Evolutionary conservation across 2,113 vertebrate genomes (phyloP).

Genomic region (Lanius collurio): DNA sequence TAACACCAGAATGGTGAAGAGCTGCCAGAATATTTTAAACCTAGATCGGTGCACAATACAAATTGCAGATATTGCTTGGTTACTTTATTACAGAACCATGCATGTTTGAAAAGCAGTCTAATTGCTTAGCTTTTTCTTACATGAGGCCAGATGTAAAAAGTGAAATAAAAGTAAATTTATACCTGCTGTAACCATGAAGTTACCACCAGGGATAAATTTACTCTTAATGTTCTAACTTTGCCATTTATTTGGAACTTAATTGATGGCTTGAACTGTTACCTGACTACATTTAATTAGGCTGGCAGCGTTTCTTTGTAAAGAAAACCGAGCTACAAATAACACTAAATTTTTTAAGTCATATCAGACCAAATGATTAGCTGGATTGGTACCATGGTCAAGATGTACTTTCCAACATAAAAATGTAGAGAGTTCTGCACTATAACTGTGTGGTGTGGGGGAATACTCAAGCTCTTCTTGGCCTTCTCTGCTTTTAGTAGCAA

Average conservation of each 20-base stretch:
- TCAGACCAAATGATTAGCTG: background rate
- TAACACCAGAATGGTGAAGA: background rate
- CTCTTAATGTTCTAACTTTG: background rate
- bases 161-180: background rate
- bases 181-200: background rate
- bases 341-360: background rate
- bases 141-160: background rate
- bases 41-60: background rate
- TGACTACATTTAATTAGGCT: slow-evolving; percentile 1
- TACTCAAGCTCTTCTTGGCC: background rate
- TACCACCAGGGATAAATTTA: background rate
- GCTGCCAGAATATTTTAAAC: background rate
- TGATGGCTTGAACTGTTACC: background rate
- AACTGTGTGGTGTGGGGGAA: background rate
- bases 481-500: background rate
- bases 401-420: background rate
- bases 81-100: background rate
- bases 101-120: background rate
- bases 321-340: background rate
- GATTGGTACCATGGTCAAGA: background rate
- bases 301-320: background rate
- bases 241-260: slow-evolving; percentile 5
- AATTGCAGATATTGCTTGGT: background rate
- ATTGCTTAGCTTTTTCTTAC: background rate
- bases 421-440: background rate